phyloP scores from a whole-genome alignment of 2,113 vertebrate species.

The Xenotilapia caudafasciata region DNA sequence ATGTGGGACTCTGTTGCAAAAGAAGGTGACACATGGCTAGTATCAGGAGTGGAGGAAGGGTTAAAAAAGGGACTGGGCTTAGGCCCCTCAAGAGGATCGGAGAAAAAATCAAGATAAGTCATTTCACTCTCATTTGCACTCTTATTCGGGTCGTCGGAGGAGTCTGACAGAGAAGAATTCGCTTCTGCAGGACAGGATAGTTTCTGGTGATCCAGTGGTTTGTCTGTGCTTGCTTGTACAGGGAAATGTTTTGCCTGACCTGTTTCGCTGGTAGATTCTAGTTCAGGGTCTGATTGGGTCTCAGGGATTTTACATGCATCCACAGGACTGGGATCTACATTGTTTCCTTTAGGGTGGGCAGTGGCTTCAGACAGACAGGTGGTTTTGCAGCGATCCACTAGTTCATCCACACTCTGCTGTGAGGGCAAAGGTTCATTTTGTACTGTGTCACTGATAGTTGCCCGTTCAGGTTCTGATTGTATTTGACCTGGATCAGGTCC shows the following conservation, averaged over 20 bases:
- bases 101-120: constrained; percentile 58
- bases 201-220: not conserved
- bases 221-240: not conserved
- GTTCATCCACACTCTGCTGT: not conserved
- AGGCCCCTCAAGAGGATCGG: constrained; percentile 1
- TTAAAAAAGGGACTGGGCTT: not conserved
- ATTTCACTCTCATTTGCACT: constrained; percentile 61
- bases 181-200: not conserved
- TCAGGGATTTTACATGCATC: not conserved
- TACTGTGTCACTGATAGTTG: not conserved
- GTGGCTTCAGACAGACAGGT: not conserved
- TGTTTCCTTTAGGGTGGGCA: not conserved
- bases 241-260: not conserved
- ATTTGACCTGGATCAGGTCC: not conserved
- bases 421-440: not conserved
- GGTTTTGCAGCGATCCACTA: not conserved
- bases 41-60: not conserved
- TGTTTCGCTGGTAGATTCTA: not conserved
- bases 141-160: constrained; percentile 16
- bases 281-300: not conserved
- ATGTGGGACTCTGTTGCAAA: not conserved
- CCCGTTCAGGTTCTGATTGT: constrained; percentile 8
- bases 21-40: not conserved
- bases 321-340: not conserved
- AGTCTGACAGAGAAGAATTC: constrained; percentile 7